These are phyloP conservation scores for Tridacna crocea DNA, from an alignment of 2,888 invertebrate genomes.

Conservation along the genomic window DNA sequence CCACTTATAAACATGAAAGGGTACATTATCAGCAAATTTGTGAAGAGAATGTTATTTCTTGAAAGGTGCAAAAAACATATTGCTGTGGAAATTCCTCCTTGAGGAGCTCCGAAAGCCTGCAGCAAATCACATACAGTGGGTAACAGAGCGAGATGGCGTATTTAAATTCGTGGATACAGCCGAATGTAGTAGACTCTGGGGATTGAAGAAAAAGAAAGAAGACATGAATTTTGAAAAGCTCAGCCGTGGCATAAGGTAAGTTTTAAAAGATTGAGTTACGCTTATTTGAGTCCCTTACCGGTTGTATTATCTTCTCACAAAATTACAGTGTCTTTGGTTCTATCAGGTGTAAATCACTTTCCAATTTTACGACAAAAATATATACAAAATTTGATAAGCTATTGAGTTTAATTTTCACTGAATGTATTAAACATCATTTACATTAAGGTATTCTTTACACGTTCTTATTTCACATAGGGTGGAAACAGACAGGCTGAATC, in stretches of 20 bases:
- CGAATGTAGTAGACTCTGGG: conserved; percentile 71
- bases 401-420: too few species aligned
- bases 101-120: conserved; percentile 61
- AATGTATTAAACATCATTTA: too few species aligned
- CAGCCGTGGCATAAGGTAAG: conserved; percentile 74
- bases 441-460: too few species aligned
- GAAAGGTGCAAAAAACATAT: conserved; percentile 73
- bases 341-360: too few species aligned
- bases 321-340: too few species aligned
- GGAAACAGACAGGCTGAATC: too few species aligned
- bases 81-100: conserved; percentile 77
- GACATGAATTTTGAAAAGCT: conserved; percentile 79
- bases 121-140: conserved; percentile 66
- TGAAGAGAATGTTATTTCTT: not conserved
- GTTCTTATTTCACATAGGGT: too few species aligned
- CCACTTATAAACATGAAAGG: not conserved
- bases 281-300: too few species aligned
- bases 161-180: conserved; percentile 75
- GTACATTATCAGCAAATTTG: too few species aligned
- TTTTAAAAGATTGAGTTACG: not conserved
- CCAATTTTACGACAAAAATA: too few species aligned
- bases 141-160: conserved; percentile 62
- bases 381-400: too few species aligned
- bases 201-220: conserved; percentile 69
- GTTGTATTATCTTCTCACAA: too few species aligned